These are phyloP conservation scores for Laupala kohalensis DNA, from an alignment of 1,140 invertebrate genomes.

Conservation along the genomic window DNA sequence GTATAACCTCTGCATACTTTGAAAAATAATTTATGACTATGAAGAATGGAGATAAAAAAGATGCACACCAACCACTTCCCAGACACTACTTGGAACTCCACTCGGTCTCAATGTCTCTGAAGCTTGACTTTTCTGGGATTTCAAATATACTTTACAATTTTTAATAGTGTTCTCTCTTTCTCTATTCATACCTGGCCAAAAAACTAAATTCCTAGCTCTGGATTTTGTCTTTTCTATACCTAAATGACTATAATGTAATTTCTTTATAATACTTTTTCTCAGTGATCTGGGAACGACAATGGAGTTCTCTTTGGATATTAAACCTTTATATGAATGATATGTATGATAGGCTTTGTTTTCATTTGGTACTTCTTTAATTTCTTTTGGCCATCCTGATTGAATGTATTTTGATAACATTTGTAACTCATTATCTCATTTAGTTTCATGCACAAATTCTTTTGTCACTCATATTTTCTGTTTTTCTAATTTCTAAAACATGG, in stretches of 20 bases:
- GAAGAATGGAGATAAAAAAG: conserved; percentile 15
- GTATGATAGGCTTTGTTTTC: conserved; percentile 22
- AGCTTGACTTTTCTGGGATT: conserved; percentile 8
- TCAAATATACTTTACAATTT: conserved; percentile 15
- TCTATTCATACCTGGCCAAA: conserved; percentile 28
- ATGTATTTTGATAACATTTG: conserved; percentile 19
- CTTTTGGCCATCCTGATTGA: conserved; percentile 27
- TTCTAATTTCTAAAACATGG: conserved; percentile 2
- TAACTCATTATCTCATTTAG: conserved; percentile 20
- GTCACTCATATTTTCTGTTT: background rate
- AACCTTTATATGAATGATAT: conserved; percentile 21
- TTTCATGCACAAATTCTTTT: conserved; percentile 20
- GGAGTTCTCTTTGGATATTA: conserved; percentile 24
- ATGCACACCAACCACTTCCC: conserved; percentile 17
- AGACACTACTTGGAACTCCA: conserved; percentile 16
- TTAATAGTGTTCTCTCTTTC: background rate
- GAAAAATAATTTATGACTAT: conserved; percentile 18
- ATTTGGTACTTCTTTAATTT: conserved; percentile 18
- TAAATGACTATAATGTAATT: conserved; percentile 30
- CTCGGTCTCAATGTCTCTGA: conserved; percentile 17
- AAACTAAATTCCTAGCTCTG: conserved; percentile 27
- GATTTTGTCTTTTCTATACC: conserved; percentile 28
- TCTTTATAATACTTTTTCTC: conserved; percentile 24
- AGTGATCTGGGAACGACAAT: conserved; percentile 27
- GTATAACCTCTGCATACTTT: conserved; percentile 17